Evolutionary conservation across 2,113 vertebrate genomes (phyloP), one percentile per base, ranked within the genome.

Genomic region (Silurus glanis): DNA sequence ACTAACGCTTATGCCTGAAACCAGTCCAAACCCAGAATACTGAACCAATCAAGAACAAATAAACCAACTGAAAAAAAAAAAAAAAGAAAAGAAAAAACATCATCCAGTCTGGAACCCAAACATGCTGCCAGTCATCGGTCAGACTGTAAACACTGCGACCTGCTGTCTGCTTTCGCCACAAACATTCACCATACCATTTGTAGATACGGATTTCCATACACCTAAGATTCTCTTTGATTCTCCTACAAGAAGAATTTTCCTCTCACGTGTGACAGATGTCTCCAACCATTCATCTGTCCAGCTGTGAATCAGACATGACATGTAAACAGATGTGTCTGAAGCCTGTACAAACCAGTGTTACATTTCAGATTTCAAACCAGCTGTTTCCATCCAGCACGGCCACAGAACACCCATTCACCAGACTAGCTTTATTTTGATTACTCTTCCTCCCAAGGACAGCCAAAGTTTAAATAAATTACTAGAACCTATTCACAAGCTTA

Each of bases 301-400:
- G 62, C 72, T 80, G 87, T 87, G 90, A 88, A 80, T 92, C 89
- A 89, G 59, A 90, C 2, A 6, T 3, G 10, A 56, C 81, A 85
- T 83, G 82, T 84, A 89, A 89, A 89, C 88, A 87, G 89, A 88
- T 9, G 80, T 12, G 17, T 37, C 66, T 71, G 72, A 87, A 72
- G 56, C 47, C 19, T 28, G 85, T 83, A 28, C 80, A 88, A 83
- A 85, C 69, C 74, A 79, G 6, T 51, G 78, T 9, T 64, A 85
- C 84, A 90, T 85, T 82, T 64, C 79, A 83, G 86, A 88, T 91
- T 87, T 92, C 82, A 79, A 83, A 28, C 66, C 58, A 56, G 74
- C 55, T 86, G 79, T 58, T 49, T 51, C 47, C 19, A 58, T 55
- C 67, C 28, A 64, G 23, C 49, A 37, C 17, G 13, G 51, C 17